A percentile compares a stretch with the other conserved stretches of the same genome.
Conservation (phyloP, 2,113 vertebrate genomes). For the Hemicordylus capensis region DNA sequence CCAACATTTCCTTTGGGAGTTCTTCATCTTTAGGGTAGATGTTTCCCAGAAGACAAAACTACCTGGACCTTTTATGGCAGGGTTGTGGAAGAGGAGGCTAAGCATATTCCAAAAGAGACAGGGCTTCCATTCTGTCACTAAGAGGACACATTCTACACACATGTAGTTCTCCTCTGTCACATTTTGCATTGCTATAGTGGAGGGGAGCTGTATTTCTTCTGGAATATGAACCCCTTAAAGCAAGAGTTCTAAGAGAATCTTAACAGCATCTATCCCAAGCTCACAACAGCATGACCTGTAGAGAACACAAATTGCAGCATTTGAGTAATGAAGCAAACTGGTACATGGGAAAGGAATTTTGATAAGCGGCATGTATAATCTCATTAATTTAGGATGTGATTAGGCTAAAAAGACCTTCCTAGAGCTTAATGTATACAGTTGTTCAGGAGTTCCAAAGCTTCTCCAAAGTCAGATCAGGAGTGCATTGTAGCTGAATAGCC, state of each 20-base stretch:
- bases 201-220: neutral
- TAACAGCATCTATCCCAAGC: neutral
- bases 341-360: constrained; percentile 48
- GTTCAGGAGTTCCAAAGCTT: constrained; percentile 16
- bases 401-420: constrained; percentile 37
- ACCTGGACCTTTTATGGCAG: too few species aligned
- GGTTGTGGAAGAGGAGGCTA: neutral
- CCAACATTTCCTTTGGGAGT: neutral
- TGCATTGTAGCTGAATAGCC: neutral
- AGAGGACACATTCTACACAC: neutral
- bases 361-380: neutral
- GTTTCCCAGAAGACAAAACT: too few species aligned
- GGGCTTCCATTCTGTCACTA: neutral
- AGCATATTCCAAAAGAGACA: neutral
- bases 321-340: constrained; percentile 46
- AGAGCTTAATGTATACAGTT: constrained; percentile 1
- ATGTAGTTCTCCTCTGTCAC: neutral
- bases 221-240: neutral
- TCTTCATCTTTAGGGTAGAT: too few species aligned
- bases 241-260: neutral
- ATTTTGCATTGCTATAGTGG: neutral
- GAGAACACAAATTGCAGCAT: constrained; percentile 26
- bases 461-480: neutral
- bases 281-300: neutral
- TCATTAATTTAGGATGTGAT: constrained; percentile 41